These are phyloP conservation scores for Montipora cactus DNA, from an alignment of 64 coral and sea anemone species.

Conservation along the genomic window DNA sequence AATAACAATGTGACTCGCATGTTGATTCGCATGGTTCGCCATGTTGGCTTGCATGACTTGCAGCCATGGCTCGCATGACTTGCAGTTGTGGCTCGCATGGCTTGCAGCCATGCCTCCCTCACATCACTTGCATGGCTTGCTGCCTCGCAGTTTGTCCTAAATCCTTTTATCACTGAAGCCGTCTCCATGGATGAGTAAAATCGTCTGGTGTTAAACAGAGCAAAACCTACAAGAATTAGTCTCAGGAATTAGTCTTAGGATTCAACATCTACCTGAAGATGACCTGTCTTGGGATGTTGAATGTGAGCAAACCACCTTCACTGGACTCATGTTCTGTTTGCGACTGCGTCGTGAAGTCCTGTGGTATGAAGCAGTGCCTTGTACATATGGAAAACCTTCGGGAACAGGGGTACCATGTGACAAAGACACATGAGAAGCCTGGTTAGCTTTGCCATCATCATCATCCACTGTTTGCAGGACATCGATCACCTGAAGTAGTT, in stretches of 20 bases:
- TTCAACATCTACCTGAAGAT: slow-evolving; percentile 14
- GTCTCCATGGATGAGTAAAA: too few relatives aligned
- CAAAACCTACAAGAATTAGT: too few relatives aligned
- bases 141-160: too few relatives aligned
- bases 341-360: slow-evolving; percentile 34
- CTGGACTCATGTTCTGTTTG: slow-evolving; percentile 67
- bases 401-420: slow-evolving; percentile 19
- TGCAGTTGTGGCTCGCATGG: too few relatives aligned
- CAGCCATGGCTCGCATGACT: too few relatives aligned
- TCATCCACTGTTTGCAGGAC: slow-evolving; percentile 70
- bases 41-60: too few relatives aligned
- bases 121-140: too few relatives aligned
- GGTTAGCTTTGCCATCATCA: neutral
- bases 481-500: slow-evolving; percentile 74
- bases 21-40: too few relatives aligned
- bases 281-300: neutral
- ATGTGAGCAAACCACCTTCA: slow-evolving; percentile 17
- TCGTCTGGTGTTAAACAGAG: too few relatives aligned
- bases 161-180: too few relatives aligned
- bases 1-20: too few relatives aligned
- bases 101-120: too few relatives aligned
- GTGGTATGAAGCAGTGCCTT: neutral
- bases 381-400: neutral
- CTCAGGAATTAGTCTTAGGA: neutral
- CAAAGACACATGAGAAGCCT: neutral